Evolutionary conservation across 1,140 invertebrate species (phyloP), one percentile per base, ranked within the genome.

Genomic region (Sarcophaga peregrina): DNA sequence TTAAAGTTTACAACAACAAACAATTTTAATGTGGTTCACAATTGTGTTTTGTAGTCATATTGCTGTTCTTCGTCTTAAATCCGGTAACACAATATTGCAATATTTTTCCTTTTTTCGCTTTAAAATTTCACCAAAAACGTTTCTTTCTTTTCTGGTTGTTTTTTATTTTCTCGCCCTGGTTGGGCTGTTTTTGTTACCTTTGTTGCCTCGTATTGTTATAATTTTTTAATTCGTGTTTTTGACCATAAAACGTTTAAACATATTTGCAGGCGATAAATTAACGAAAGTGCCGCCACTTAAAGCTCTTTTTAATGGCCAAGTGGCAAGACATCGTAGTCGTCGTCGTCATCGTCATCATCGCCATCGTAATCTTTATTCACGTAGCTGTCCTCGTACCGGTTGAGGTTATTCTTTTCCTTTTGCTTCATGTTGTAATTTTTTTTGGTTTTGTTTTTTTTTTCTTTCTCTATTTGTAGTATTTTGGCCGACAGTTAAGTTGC

Each of bases 191-290:
- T n/a, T 20, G 9, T 68, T 68, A 58, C 15, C 20, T 17, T 20
- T 20, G 9, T 20, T 68, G n/a, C 7, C 54, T 58, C 15, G n/a
- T 68, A 68, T 68, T 68, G 62, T 68, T 8, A 20, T 20, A 68
- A 68, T 68, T 68, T 37, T 68, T 68, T 68, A 68, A 68, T 68
- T 68, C 62, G 62, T 68, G 62, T 68, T 68, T 68, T 58, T 68
- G 17, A 20, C 62, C 62, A 68, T 68, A 68, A 68, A 68, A 68
- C 62, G 62, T 68, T 68, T 68, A 68, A 68, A 20, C 62, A 68
- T 68, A 68, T 68, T 68, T 68, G 62, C 20, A 20, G 62, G 62
- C 62, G 62, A 68, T 68, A 68, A 68, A 68, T 68, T 68, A 68
- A 68, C 62, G 62, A 68, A 68, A 68, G 62, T 58, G 54, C 25